A percentile compares a stretch with the other conserved stretches of the same genome.
These are phyloP conservation scores for Uromys caudimaculatus DNA, from an alignment of 2,797 vertebrate genomes.

Conservation along the genomic window DNA sequence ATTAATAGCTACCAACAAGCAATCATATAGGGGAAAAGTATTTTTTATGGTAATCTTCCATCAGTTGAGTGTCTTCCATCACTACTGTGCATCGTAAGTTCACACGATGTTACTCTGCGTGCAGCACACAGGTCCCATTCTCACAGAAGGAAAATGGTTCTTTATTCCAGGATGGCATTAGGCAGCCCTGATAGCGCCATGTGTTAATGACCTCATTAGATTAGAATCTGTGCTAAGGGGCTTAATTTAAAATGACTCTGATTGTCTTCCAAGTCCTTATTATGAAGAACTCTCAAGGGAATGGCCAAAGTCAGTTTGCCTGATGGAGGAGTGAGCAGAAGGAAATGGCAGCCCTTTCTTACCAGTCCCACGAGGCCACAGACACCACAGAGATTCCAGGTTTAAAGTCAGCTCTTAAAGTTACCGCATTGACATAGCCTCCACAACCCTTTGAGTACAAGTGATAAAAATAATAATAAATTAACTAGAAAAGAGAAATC, in stretches of 20 bases:
- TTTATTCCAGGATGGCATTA: background rate
- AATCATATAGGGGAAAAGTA: background rate
- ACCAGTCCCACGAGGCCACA: background rate
- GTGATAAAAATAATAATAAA: background rate
- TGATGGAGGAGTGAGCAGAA: background rate
- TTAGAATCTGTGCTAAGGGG: conserved; percentile 49
- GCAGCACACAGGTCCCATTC: background rate
- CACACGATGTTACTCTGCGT: background rate
- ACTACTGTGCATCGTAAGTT: background rate
- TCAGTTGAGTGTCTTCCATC: background rate
- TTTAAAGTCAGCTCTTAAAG: background rate
- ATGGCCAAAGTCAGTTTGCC: background rate
- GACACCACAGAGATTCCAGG: too few species aligned
- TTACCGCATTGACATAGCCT: background rate
- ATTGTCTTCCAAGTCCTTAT: conserved; percentile 38
- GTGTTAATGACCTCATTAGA: conserved; percentile 65
- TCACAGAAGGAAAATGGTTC: background rate
- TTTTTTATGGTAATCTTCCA: background rate
- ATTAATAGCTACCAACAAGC: background rate
- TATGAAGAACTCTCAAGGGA: conserved; percentile 20
- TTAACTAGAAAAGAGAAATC: background rate
- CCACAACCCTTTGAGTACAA: background rate
- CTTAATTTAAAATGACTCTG: conserved; percentile 42
- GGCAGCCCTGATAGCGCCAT: background rate
- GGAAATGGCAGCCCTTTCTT: background rate